Conservation (phyloP, 2,113 vertebrate genomes). For the Macquaria ambigua region DNA sequence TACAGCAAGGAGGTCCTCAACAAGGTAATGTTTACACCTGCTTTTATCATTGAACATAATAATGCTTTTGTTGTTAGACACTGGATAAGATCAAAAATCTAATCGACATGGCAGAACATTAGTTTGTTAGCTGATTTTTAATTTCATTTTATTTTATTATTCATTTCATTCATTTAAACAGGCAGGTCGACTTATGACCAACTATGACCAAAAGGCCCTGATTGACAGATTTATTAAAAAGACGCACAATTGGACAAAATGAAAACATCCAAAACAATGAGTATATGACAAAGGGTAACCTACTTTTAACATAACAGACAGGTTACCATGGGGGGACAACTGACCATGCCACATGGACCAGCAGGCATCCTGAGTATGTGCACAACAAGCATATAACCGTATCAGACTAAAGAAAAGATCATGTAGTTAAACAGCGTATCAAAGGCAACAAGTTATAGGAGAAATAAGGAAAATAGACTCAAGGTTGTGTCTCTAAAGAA, state of each 20-base stretch:
- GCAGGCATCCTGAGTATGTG: slow-evolving; percentile 35
- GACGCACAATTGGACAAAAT: background rate
- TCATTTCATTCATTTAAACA: background rate
- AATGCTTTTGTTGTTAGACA: background rate
- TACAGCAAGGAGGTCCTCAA: slow-evolving; percentile 80
- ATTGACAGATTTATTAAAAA: background rate
- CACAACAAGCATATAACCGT: slow-evolving; percentile 29
- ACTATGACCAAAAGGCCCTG: background rate
- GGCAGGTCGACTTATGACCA: no score
- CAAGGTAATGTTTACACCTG: slow-evolving; percentile 71
- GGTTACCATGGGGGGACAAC: background rate
- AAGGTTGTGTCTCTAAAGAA: background rate
- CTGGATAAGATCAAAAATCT: background rate
- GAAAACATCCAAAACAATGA: background rate
- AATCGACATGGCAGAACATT: background rate
- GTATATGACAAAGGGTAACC: background rate
- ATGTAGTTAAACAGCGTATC: background rate
- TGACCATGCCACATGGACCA: background rate
- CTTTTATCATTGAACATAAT: background rate
- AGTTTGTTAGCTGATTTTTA: background rate
- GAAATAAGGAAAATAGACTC: background rate
- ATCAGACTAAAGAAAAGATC: slow-evolving; percentile 3
- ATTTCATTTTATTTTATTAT: background rate
- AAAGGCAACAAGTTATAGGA: background rate
- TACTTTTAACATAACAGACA: background rate